These are phyloP conservation scores for Hydrophis major DNA, from an alignment of 2,797 vertebrate genomes.

Conservation along the genomic window DNA sequence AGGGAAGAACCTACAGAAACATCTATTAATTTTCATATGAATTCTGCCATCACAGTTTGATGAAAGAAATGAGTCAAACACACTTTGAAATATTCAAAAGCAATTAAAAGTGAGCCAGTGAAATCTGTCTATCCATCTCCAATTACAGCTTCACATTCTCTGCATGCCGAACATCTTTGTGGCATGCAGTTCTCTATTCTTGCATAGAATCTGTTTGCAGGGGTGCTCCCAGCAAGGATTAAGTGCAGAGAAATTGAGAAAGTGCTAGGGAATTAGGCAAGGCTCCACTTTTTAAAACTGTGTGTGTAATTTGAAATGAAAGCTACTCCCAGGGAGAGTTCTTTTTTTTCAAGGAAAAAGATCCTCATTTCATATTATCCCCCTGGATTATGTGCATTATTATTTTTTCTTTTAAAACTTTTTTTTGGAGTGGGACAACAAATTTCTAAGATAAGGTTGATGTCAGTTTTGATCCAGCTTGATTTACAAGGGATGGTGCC, in stretches of 20 bases:
- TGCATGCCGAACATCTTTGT: background rate
- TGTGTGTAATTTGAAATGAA: background rate
- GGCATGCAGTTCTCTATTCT: background rate
- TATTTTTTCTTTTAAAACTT: background rate
- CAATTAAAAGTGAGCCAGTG: background rate
- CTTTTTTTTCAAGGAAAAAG: background rate
- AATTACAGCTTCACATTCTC: background rate
- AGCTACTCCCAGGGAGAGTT: background rate
- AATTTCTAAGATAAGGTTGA: background rate
- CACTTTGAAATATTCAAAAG: background rate
- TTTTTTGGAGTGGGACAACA: background rate
- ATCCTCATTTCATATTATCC: background rate
- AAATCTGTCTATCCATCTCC: background rate
- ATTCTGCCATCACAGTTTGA: background rate
- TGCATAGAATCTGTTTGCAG: background rate
- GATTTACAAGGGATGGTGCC: rapidly evolving
- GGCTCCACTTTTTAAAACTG: background rate
- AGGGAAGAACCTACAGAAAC: background rate
- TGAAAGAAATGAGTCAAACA: background rate
- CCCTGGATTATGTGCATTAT: background rate
- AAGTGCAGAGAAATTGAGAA: background rate
- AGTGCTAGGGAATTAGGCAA: background rate
- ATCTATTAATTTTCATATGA: background rate
- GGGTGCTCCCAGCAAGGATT: background rate
- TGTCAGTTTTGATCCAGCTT: background rate